These are phyloP conservation scores for Gymnogyps californianus DNA, from an alignment of 2,113 vertebrate genomes.

Conservation along the genomic window DNA sequence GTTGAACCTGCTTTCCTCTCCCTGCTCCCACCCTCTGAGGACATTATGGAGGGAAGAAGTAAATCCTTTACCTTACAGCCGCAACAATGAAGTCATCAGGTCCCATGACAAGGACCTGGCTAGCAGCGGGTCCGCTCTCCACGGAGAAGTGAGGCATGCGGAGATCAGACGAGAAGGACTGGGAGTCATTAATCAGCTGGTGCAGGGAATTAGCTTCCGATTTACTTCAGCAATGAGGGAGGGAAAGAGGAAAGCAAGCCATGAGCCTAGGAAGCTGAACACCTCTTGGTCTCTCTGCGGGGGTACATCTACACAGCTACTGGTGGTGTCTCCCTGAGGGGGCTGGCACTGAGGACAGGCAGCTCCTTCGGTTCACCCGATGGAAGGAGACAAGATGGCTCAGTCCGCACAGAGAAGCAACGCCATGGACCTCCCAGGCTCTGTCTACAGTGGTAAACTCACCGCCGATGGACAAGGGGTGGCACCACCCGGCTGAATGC, in stretches of 20 bases:
- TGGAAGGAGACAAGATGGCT: not conserved
- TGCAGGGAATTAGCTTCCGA: constrained; percentile 80
- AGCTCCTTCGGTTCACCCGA: not conserved
- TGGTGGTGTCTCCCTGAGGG: fast-evolving
- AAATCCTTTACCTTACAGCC: constrained; percentile 82
- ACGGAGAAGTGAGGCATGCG: constrained; percentile 71
- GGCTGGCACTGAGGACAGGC: not conserved
- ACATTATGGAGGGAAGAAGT: not conserved
- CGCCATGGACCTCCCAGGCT: fast-evolving
- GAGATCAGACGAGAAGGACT: constrained; percentile 73
- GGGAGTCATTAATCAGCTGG: constrained; percentile 88
- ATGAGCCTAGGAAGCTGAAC: not conserved
- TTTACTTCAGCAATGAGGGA: constrained; percentile 75
- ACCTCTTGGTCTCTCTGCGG: not conserved
- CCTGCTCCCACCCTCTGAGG: not conserved
- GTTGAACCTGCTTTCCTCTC: not conserved
- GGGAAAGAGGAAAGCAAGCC: not conserved
- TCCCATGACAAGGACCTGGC: constrained; percentile 94
- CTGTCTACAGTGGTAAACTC: not conserved
- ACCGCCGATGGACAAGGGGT: not conserved
- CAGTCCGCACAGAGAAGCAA: not conserved
- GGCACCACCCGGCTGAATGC: not conserved
- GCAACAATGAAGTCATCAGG: constrained; percentile 94
- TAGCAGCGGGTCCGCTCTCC: constrained; percentile 74
- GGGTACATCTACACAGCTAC: not conserved